A percentile compares a stretch with the other conserved stretches of the same genome.
These are phyloP conservation scores for Eristalinus sepulchralis DNA, from an alignment of 2,888 invertebrate species.

Conservation along the genomic window DNA sequence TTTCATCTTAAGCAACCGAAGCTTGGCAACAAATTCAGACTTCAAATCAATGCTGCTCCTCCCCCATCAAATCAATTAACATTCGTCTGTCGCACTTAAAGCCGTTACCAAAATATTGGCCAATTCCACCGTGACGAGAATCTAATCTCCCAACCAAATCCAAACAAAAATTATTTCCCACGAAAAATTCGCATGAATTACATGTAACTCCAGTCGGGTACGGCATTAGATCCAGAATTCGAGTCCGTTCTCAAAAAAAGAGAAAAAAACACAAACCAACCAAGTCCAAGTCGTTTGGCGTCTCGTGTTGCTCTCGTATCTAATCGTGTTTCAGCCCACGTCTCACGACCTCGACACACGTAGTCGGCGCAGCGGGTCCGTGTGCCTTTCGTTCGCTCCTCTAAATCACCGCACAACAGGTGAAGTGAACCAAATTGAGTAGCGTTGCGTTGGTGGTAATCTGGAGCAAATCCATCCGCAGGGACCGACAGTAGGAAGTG, in stretches of 20 bases:
- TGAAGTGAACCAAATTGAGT: neutral
- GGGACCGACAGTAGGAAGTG: slow-evolving; percentile 6
- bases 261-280: neutral
- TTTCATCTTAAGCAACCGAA: no score
- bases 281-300: neutral
- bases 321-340: neutral
- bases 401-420: neutral
- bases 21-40: no score
- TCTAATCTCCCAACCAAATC: no score
- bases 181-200: neutral
- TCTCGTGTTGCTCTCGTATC: neutral
- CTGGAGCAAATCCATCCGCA: slow-evolving; percentile 16
- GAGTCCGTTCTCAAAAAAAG: no score
- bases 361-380: neutral
- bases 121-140: no score
- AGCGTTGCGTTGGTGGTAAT: slow-evolving; percentile 5
- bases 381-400: neutral
- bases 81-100: no score
- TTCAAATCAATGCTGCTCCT: no score
- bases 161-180: neutral
- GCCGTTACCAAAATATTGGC: no score
- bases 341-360: neutral
- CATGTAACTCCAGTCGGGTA: neutral
- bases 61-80: no score
- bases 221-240: neutral